Evolutionary conservation across 2,888 invertebrate genomes (phyloP).

Genomic region (Eristalinus sepulchralis): DNA sequence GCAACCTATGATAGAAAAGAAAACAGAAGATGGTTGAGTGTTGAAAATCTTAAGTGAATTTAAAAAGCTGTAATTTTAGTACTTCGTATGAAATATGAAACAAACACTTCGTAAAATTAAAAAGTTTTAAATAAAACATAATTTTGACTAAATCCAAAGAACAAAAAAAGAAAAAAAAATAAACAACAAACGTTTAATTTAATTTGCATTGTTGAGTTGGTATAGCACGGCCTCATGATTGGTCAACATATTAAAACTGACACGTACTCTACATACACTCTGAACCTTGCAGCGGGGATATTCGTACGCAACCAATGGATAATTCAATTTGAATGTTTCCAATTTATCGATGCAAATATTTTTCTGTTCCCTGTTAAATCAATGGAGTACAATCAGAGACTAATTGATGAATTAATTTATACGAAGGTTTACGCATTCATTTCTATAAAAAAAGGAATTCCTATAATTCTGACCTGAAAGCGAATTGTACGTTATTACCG

Average conservation of each 20-base stretch:
- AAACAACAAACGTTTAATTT: background rate
- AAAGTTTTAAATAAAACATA: too few relatives aligned
- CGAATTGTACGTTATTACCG: background rate
- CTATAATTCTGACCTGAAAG: background rate
- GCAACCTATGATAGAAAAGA: too few relatives aligned
- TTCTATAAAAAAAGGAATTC: background rate
- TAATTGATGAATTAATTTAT: constrained; percentile 30
- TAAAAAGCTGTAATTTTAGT: too few relatives aligned
- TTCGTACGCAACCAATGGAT: background rate
- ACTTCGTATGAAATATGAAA: too few relatives aligned
- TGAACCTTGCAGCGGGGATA: background rate
- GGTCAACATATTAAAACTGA: background rate
- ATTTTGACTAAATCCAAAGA: too few relatives aligned
- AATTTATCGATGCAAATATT: background rate
- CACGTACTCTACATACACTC: background rate
- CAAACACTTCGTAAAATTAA: too few relatives aligned
- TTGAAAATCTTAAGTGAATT: too few relatives aligned
- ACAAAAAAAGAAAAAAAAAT: background rate
- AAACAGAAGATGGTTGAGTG: too few relatives aligned
- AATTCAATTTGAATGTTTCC: constrained; percentile 1
- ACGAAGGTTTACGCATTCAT: background rate
- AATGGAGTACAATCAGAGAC: constrained; percentile 25
- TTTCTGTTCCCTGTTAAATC: background rate
- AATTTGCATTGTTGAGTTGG: background rate
- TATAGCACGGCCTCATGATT: background rate